Evolutionary conservation across 2,888 invertebrate genomes (phyloP).

Genomic region (Ophioninae sp.): DNA sequence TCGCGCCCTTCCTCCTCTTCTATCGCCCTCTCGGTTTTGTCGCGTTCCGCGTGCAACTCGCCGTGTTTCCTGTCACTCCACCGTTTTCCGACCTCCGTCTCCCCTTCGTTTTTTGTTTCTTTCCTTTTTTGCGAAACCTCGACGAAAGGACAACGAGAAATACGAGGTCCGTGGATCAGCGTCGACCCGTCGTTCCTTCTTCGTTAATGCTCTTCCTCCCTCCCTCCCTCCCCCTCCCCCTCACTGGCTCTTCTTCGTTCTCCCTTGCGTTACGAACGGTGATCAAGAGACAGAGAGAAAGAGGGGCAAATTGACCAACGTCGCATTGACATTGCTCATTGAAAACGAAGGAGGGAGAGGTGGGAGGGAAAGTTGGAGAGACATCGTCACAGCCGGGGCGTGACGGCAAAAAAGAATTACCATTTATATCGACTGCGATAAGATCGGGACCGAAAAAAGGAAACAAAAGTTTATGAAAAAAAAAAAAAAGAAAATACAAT

Average conservation of each 20-base stretch:
- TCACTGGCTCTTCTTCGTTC: conserved; percentile 23
- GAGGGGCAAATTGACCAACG: conserved; percentile 45
- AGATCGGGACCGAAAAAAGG: conserved; percentile 41
- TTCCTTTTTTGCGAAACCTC: conserved; percentile 52
- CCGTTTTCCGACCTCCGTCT: not conserved
- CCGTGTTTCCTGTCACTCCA: not conserved
- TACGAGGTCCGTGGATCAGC: conserved; percentile 44
- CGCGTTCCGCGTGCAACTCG: not conserved
- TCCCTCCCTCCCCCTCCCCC: not conserved
- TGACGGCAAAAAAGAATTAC: conserved; percentile 66
- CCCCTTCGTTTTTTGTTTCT: too few relatives aligned
- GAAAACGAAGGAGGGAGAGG: conserved; percentile 24
- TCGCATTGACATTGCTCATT: conserved; percentile 57
- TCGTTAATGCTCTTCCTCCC: not conserved
- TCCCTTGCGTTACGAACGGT: conserved; percentile 30
- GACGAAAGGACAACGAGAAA: conserved; percentile 20
- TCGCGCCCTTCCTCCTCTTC: conserved; percentile 48
- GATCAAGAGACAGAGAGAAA: conserved; percentile 46
- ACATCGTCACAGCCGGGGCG: not conserved
- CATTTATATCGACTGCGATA: conserved; percentile 75
- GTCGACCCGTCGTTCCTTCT: conserved; percentile 60
- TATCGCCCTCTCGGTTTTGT: not conserved
- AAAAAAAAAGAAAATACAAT: conserved; percentile 48
- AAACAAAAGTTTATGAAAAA: not conserved
- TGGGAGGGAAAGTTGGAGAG: too few relatives aligned